Conservation (phyloP, 2,113 vertebrate species). For the Mobula hypostoma region DNA sequence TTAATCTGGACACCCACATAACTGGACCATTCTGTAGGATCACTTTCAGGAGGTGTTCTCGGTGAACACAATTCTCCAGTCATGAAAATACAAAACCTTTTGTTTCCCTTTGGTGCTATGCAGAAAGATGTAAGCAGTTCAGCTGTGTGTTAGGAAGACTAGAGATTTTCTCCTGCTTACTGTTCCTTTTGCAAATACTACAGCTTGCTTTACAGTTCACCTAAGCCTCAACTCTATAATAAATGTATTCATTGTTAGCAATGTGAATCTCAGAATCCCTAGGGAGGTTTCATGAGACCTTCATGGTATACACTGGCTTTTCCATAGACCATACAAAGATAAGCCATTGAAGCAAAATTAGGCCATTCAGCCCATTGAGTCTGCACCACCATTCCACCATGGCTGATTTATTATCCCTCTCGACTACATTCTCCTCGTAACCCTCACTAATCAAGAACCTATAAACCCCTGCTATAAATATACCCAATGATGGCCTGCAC, state of each 20-base stretch:
- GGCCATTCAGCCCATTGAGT: too few relatives aligned
- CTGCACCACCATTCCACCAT: too few relatives aligned
- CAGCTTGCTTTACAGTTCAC: not conserved
- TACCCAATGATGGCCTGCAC: too few relatives aligned
- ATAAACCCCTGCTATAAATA: too few relatives aligned
- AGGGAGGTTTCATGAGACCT: not conserved
- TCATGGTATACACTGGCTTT: not conserved
- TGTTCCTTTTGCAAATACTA: not conserved
- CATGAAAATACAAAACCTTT: not conserved
- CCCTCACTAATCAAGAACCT: too few relatives aligned
- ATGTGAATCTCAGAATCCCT: not conserved
- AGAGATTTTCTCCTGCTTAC: too few relatives aligned
- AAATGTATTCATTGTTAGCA: not conserved
- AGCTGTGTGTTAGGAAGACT: not conserved
- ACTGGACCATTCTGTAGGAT: not conserved
- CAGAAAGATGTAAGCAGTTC: not conserved
- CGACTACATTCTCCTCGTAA: too few relatives aligned
- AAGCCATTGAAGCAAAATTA: too few relatives aligned
- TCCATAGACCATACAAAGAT: too few relatives aligned
- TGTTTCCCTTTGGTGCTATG: not conserved
- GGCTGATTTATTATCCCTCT: too few relatives aligned
- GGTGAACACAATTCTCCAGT: not conserved
- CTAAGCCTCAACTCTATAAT: not conserved
- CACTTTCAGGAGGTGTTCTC: not conserved
- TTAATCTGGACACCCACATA: not conserved